These are phyloP conservation scores for Sisyra nigra DNA, from an alignment of 2,888 invertebrate genomes.

Conservation along the genomic window DNA sequence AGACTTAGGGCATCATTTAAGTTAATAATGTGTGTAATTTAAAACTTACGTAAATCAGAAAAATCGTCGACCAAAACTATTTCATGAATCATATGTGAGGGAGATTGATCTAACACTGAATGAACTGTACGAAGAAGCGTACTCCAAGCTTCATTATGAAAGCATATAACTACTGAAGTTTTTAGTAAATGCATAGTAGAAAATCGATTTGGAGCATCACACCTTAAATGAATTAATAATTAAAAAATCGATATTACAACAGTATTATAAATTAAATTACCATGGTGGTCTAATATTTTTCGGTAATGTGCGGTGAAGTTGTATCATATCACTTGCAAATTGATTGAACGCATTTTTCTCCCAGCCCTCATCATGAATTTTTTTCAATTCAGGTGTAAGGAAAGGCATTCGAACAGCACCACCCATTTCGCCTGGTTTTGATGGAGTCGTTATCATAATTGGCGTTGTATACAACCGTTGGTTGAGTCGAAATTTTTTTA, in stretches of 20 bases:
- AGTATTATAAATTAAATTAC: background rate
- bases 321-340: slow-evolving; percentile 94
- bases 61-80: slow-evolving; percentile 94
- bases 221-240: slow-evolving; percentile 38
- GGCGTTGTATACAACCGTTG: too few species aligned
- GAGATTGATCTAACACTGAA: slow-evolving; percentile 89
- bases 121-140: slow-evolving; percentile 90
- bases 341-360: slow-evolving; percentile 97
- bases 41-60: slow-evolving; percentile 88
- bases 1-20: too few species aligned
- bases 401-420: slow-evolving; percentile 76
- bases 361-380: slow-evolving; percentile 89
- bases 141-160: slow-evolving; percentile 99
- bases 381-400: slow-evolving; percentile 68
- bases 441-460: too few species aligned
- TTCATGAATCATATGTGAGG: slow-evolving; percentile 75
- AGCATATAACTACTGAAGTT: slow-evolving; percentile 87
- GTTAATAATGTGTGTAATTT: too few species aligned
- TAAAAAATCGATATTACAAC: background rate
- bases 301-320: slow-evolving; percentile 80
- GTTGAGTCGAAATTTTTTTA: too few species aligned
- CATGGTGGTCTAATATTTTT: slow-evolving; percentile 35
- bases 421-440: slow-evolving; percentile 71
- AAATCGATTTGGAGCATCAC: slow-evolving; percentile 59
- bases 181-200: slow-evolving; percentile 51